These are phyloP conservation scores for Dipodomys stephensi DNA, from an alignment of 2,113 vertebrate species.

Conservation along the genomic window DNA sequence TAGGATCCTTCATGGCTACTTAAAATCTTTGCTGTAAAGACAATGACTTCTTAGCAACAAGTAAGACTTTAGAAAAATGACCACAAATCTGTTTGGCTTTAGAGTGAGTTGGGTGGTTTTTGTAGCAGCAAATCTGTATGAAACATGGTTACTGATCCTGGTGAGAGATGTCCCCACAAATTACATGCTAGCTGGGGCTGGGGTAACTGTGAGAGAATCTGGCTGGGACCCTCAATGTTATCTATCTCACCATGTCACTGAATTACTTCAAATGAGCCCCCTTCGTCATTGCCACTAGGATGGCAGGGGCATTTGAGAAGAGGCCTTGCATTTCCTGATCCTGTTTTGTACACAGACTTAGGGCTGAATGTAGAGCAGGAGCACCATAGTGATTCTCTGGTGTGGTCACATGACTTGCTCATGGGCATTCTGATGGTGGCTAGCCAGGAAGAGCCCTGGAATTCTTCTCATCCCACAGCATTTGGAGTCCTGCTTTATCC, in stretches of 20 bases:
- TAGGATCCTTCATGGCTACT: background rate
- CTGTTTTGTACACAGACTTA: background rate
- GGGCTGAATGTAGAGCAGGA: background rate
- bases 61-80: background rate
- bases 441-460: background rate
- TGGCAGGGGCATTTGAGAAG: background rate
- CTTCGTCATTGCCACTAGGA: background rate
- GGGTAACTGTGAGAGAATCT: background rate
- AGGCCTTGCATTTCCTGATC: background rate
- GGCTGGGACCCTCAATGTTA: background rate
- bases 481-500: background rate
- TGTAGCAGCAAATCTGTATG: background rate
- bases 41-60: slow-evolving; percentile 36
- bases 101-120: background rate
- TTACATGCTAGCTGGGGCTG: background rate
- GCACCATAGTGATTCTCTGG: slow-evolving; percentile 32
- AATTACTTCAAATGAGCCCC: background rate
- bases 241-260: background rate
- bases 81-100: background rate
- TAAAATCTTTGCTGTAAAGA: slow-evolving; percentile 7
- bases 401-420: background rate
- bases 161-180: background rate
- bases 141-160: background rate
- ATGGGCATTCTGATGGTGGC: background rate
- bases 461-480: background rate